Base-by-base conservation (phyloP, 1,140 invertebrate genomes). In the Gonioctena quinquepunctata region DNA sequence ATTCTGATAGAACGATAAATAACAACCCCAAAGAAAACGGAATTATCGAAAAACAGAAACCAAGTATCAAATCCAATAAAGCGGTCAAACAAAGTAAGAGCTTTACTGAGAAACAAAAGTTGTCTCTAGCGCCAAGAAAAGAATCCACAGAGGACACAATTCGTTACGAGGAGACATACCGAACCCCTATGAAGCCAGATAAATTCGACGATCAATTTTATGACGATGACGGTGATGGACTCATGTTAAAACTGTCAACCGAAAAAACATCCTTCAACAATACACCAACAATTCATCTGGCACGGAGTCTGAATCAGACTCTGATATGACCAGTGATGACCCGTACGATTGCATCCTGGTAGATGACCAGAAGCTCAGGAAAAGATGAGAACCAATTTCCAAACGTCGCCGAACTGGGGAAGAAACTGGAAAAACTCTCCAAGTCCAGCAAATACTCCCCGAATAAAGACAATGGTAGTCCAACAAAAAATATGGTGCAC, bases 281-380 rank as follows among this genome's bases (percentile, higher is more conserved):
- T 90, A 91, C 81, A 88, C 88, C 66, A 90, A 88, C 70, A 87
- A 88, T 68, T 86, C 86, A 8, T 76, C 74, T 65, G 76, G 70
- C 13, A 68, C 71, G 11, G 82, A 82, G 67, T 75, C 85, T 23
- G 76, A 87, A 76, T 86, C 84, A 54, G 88, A 89, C 69, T 85
- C 85, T 28, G 87, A 89, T 80, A 90, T 90, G 28, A 89, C 88
- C 16, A 90, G 89, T 76, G 90, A 89, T 23, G 89, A 90, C 85
- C 89, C 89, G 11, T 90, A 90, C 77, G 89, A 90, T 74, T 91
- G 90, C 79, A 92, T 92, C 59, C 89, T 92, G 16, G 90, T 92
- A 23, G 89, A 91, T 76, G 90, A 92, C 83, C 90, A 91, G 70
- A 88, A 81, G 49, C 73, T 81, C 1, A 73, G 73, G 7, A 79